Base-by-base conservation (phyloP, 2,888 invertebrate genomes). In the Seira ritae region DNA sequence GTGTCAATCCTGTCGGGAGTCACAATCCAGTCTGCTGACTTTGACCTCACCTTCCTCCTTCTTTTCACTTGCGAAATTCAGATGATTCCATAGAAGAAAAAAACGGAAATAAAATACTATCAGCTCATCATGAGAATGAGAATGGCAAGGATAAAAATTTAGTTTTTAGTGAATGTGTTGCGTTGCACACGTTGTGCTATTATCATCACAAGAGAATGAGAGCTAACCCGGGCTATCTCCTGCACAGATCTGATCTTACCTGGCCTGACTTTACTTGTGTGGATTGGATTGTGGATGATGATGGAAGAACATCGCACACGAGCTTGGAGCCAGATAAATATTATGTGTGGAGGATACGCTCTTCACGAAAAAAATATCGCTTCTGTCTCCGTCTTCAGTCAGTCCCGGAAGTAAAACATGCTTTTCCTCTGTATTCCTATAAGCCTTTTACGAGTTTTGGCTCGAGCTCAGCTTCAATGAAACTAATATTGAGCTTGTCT, bases 171-270 rank as follows among this genome's bases (percentile, higher is more conserved):
- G 42, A 42, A 42, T 42, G 6, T 42, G 42, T n/a, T 12, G 6
- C 12, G 6, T 42, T 12, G 42, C 12, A 12, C 42, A 42, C 42
- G 42, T 42, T 42, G 42, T 42, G 6, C 12, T 12, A 42, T 42
- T 6, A 6, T 12, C 42, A 12, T 6, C 6, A 17, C 23, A 67
- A 67, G 22, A 67, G n/a, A 62, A 10, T n/a, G 62, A 8, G 20
- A 62, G 6, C 8, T 62, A n/a, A 62, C 8, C 20, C 4, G 62
- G 15, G n/a, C 20, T 6, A n/a, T 62, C 22, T 8, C 20, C 22
- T 22, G 67, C 8, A 67, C 15, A 6, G 67, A 67, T 22, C 67
- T 67, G 20, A 62, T 23, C 19, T 22, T 23, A 67, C 67, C 67
- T 23, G 17, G 20, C 20, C 24, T 67, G 22, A 20, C 4, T 10